phyloP scores from a whole-genome alignment of 2,888 invertebrate genomes.

The Microctonus hyperodae region DNA sequence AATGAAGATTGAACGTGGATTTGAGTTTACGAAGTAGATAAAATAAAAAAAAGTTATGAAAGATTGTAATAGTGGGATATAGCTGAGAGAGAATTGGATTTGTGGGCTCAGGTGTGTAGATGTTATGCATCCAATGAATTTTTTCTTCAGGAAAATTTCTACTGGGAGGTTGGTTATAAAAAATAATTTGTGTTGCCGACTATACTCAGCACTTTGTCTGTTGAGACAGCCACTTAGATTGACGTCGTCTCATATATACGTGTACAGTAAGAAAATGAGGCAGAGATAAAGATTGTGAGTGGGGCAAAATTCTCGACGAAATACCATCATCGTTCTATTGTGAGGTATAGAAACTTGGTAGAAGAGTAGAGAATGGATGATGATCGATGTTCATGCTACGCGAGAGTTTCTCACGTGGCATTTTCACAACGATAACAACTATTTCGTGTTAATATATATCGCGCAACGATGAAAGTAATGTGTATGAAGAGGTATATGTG shows the following conservation, averaged over 20 bases:
- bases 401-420: constrained; percentile 23
- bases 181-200: constrained; percentile 35
- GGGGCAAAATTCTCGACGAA: neutral
- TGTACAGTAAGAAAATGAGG: neutral
- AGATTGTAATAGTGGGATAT: constrained; percentile 36
- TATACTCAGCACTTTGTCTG: constrained; percentile 7
- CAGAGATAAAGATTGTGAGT: constrained; percentile 24
- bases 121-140: constrained; percentile 49
- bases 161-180: constrained; percentile 29
- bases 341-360: constrained; percentile 29
- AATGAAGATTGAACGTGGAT: neutral
- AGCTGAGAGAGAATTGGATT: neutral
- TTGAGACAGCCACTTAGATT: constrained; percentile 23
- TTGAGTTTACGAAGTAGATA: neutral
- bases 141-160: constrained; percentile 44
- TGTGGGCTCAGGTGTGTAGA: constrained; percentile 48
- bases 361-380: constrained; percentile 33
- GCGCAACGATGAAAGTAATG: neutral
- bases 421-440: constrained; percentile 12
- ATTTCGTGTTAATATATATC: neutral
- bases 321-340: neutral
- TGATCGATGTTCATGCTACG: constrained; percentile 37
- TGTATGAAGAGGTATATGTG: neutral
- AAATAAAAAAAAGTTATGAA: constrained; percentile 9
- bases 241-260: constrained; percentile 14